Percentiles rank a stretch among this genome's conserved stretches.
Conservation (phyloP, 2,888 invertebrate genomes). For the Drosophila nigricruria region DNA sequence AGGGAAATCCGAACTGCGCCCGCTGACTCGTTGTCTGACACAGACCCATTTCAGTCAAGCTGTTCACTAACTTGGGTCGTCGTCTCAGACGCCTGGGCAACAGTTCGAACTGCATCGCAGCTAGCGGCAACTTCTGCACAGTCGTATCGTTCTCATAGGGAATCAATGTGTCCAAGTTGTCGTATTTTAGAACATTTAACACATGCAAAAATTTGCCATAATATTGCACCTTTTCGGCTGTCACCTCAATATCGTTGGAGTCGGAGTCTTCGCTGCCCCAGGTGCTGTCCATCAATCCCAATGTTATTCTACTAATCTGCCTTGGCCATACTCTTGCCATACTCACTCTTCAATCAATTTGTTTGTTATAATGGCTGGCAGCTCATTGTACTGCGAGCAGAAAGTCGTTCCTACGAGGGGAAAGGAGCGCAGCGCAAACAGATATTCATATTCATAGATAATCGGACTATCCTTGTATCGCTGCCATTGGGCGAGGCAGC, state of each 20-base stretch:
- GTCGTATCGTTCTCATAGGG: constrained; percentile 72
- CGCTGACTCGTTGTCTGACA: constrained; percentile 76
- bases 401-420: constrained; percentile 86
- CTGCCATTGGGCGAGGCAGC: constrained; percentile 82
- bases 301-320: constrained; percentile 27
- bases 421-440: constrained; percentile 86
- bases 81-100: not conserved
- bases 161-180: constrained; percentile 62
- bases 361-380: not conserved
- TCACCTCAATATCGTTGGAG: not conserved
- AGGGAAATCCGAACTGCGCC: not conserved
- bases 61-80: constrained; percentile 25
- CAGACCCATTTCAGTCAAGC: constrained; percentile 82
- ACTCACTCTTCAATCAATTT: constrained; percentile 52
- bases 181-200: constrained; percentile 65
- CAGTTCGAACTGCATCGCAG: constrained; percentile 51
- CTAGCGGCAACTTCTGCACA: constrained; percentile 59
- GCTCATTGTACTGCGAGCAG: constrained; percentile 83
- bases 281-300: not conserved
- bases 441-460: constrained; percentile 86
- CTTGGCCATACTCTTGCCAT: not conserved
- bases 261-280: constrained; percentile 1
- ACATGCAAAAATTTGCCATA: constrained; percentile 71
- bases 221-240: constrained; percentile 40
- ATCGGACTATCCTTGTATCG: constrained; percentile 86